Evolutionary conservation across 1,140 invertebrate species (phyloP).

Genomic region (Dendrolimus kikuchii): DNA sequence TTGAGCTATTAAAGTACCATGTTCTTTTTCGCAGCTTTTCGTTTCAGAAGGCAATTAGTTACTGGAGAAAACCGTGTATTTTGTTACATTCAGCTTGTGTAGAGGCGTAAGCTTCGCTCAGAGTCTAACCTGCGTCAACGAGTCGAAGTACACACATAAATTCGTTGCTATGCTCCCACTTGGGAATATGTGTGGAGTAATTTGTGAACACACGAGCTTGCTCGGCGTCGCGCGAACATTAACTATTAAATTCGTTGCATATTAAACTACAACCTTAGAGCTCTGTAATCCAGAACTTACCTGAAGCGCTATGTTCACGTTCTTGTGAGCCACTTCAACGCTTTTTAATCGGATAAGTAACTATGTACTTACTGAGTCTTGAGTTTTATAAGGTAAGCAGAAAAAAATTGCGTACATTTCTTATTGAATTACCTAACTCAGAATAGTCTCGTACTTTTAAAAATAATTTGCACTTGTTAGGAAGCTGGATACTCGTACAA

Average conservation of each 20-base stretch:
- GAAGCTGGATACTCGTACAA: too few relatives aligned
- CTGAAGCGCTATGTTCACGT: constrained; percentile 22
- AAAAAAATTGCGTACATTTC: too few relatives aligned
- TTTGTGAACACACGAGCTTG: constrained; percentile 47
- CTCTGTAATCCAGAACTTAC: constrained; percentile 36
- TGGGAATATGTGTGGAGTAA: constrained; percentile 58
- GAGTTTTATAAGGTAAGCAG: too few relatives aligned
- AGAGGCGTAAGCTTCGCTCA: neutral
- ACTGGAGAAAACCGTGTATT: too few relatives aligned
- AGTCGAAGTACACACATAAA: constrained; percentile 51
- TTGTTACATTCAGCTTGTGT: neutral
- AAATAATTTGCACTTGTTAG: too few relatives aligned
- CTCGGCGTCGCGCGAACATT: constrained; percentile 50
- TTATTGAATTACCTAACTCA: too few relatives aligned
- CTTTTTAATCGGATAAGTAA: constrained; percentile 9
- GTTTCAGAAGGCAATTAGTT: too few relatives aligned
- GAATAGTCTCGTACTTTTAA: too few relatives aligned
- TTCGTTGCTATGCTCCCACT: constrained; percentile 35
- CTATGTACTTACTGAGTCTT: too few relatives aligned
- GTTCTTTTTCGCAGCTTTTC: too few relatives aligned
- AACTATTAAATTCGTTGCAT: constrained; percentile 69
- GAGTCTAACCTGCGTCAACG: constrained; percentile 29
- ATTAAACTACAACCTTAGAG: constrained; percentile 50
- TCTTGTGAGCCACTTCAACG: constrained; percentile 19
- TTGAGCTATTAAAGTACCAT: too few relatives aligned